Conservation (phyloP, 2,113 vertebrate genomes). For the Suncus etruscus region DNA sequence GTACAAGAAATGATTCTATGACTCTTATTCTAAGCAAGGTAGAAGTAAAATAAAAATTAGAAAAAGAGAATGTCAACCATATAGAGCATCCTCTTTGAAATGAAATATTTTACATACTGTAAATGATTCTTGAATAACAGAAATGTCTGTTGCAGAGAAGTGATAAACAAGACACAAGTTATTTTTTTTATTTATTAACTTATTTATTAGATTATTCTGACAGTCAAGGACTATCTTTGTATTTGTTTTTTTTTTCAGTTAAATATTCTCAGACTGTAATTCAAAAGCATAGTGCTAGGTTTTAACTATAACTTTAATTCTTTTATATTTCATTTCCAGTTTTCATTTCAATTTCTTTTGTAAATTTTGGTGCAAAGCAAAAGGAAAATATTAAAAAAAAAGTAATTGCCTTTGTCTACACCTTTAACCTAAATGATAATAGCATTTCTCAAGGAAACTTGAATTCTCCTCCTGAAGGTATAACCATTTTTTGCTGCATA, state of each 20-base stretch:
- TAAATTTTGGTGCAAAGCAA: conserved; percentile 70
- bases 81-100: background rate
- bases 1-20: background rate
- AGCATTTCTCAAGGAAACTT: conserved; percentile 62
- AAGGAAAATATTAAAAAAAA: conserved; percentile 73
- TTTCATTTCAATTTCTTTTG: background rate
- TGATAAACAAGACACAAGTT: background rate
- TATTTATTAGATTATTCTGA: background rate
- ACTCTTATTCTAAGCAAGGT: background rate
- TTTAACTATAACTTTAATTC: conserved; percentile 2
- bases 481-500: conserved; percentile 37
- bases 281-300: background rate
- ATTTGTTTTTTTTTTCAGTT: conserved; percentile 18
- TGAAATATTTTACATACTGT: background rate
- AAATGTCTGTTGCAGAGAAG: background rate
- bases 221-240: background rate
- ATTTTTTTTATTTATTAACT: background rate
- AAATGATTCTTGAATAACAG: background rate
- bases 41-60: background rate
- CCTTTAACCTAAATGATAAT: conserved; percentile 77
- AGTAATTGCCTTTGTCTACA: conserved; percentile 69
- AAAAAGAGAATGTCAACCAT: background rate
- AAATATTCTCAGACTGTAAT: background rate
- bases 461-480: conserved; percentile 58
- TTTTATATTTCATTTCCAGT: conserved; percentile 25